Evolutionary conservation across 2,888 invertebrate genomes (phyloP), one percentile per base, ranked within the genome.

Genomic region (Cephus spinipes): DNA sequence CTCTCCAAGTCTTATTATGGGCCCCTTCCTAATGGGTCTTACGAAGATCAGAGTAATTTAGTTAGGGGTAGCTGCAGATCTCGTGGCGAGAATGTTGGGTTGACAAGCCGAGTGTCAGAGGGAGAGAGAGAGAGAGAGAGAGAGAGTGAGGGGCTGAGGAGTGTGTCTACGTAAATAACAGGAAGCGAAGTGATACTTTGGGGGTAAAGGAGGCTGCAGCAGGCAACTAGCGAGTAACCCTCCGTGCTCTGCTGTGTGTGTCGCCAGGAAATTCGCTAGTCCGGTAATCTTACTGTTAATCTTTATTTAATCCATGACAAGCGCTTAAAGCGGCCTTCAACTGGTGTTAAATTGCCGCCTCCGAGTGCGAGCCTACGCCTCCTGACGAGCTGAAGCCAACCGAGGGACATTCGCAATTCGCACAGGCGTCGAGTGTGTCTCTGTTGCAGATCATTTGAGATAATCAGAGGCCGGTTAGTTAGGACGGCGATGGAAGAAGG

Each of bases 241-340:
- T 40, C 80, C 78, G 77, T 80, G 79, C 79, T 85, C 84, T 83
- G 84, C 84, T 84, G 84, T 88, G 79, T 77, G 76, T 68, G 69
- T 73, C 76, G 69, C 55, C 73, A 77, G 77, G 79, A 79, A 80
- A 81, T 82, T 82, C 80, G 78, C 80, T 84, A 79, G 81, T 79
- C 80, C 73, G 79, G 77, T 79, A 90, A 90, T 90, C 90, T 89
- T 86, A 86, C 88, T 86, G 90, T 90, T 91, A 91, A 91, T 91
- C 91, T 91, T 90, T 89, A 90, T 90, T 90, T 90, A 91, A 91
- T 90, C 91, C 91, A 89, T 90, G 90, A 90, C 90, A 90, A 90
- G 90, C 90, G 88, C 90, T 90, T 90, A 88, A 88, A 90, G 89
- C 86, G 86, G 87, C 86, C 86, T 87, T 89, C 88, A 89, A 90